These are phyloP conservation scores for Tanypteryx hageni DNA, from an alignment of 2,888 invertebrate species.

Conservation along the genomic window DNA sequence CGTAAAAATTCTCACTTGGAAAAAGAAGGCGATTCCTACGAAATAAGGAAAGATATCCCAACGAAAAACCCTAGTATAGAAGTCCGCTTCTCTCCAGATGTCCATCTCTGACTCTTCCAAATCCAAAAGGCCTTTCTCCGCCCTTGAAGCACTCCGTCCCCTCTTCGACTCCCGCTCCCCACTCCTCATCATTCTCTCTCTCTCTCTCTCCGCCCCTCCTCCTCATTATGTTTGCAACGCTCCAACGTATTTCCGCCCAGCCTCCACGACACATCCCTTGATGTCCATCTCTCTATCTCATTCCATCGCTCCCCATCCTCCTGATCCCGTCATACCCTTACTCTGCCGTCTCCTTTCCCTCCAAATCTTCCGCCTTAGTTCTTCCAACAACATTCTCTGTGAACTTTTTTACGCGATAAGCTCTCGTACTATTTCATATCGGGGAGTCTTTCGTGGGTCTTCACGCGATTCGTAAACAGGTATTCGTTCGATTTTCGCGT, in stretches of 20 bases:
- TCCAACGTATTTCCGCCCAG: slow-evolving; percentile 22
- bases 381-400: too few relatives aligned
- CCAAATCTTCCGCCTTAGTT: too few relatives aligned
- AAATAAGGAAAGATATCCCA: background rate
- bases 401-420: too few relatives aligned
- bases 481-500: too few relatives aligned
- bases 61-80: background rate
- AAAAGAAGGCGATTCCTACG: too few relatives aligned
- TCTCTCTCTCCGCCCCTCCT: background rate
- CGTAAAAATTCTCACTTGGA: too few relatives aligned
- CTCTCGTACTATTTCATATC: too few relatives aligned
- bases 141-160: background rate
- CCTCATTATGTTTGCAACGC: background rate
- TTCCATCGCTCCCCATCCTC: background rate
- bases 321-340: background rate
- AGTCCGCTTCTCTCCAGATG: background rate
- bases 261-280: slow-evolving; percentile 8
- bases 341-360: too few relatives aligned
- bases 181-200: too few relatives aligned
- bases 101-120: background rate
- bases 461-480: too few relatives aligned
- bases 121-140: background rate
- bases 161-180: background rate
- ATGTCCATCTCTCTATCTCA: background rate
- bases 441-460: too few relatives aligned